Percentiles rank a stretch among this genome's conserved stretches.
phyloP scores from a whole-genome alignment of 2,113 vertebrate genomes.

The Lepisosteus oculatus region DNA sequence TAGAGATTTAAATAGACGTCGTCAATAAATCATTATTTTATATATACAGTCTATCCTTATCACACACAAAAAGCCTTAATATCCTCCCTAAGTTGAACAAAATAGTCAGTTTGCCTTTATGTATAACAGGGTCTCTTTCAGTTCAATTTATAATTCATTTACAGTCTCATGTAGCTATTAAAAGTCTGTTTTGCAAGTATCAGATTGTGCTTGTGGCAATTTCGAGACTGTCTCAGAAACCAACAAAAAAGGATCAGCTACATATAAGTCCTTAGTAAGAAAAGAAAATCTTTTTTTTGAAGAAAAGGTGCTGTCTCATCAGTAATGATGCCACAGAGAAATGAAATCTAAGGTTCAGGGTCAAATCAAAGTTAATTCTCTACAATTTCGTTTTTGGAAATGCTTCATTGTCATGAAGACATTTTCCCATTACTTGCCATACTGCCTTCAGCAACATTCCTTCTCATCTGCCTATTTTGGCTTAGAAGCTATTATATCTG shows the following conservation, averaged over 20 bases:
- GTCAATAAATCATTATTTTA: too few relatives aligned
- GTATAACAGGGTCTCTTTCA: slow-evolving; percentile 13
- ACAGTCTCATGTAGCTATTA: slow-evolving; percentile 10
- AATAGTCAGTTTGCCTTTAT: background rate
- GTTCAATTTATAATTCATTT: slow-evolving; percentile 30
- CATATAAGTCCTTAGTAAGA: slow-evolving; percentile 28
- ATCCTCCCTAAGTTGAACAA: slow-evolving; percentile 14
- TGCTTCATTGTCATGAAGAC: background rate
- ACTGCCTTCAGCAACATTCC: background rate
- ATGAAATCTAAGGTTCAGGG: slow-evolving; percentile 25
- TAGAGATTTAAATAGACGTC: too few relatives aligned
- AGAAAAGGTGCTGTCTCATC: slow-evolving; percentile 61
- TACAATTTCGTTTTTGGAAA: background rate
- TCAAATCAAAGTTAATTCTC: slow-evolving; percentile 14
- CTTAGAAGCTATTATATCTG: slow-evolving; percentile 4
- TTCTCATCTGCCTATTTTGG: slow-evolving; percentile 6
- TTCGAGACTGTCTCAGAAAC: slow-evolving; percentile 6
- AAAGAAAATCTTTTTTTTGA: slow-evolving; percentile 19
- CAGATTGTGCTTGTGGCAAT: slow-evolving; percentile 62
- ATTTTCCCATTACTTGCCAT: background rate
- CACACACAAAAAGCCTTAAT: background rate
- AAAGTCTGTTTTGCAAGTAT: slow-evolving; percentile 29
- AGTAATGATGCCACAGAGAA: slow-evolving; percentile 60
- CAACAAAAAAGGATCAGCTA: slow-evolving; percentile 1
- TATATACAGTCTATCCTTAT: too few relatives aligned